Conservation (phyloP, 1,140 invertebrate species). For the Nebria ingens region DNA sequence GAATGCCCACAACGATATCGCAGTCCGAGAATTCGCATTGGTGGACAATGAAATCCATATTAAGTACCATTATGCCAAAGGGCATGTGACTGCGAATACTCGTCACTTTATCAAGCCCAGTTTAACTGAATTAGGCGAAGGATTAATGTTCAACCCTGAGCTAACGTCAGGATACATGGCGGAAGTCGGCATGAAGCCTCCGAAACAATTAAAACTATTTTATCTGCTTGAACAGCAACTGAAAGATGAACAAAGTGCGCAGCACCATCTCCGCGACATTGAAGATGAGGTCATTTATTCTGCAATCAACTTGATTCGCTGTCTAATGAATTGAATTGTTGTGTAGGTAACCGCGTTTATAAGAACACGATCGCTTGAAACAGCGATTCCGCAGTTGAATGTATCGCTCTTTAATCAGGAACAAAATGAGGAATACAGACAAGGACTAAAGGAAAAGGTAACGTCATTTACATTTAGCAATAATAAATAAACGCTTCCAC, state of each 20-base stretch:
- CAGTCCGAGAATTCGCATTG: conserved; percentile 51
- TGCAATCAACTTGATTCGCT: no score
- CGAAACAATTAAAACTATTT: conserved; percentile 52
- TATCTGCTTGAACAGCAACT: conserved; percentile 39
- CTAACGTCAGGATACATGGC: conserved; percentile 51
- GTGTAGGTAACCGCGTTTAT: conserved; percentile 32
- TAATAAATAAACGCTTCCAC: not conserved
- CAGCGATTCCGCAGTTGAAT: conserved; percentile 34
- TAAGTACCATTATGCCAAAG: conserved; percentile 56
- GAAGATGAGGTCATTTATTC: conserved; percentile 35
- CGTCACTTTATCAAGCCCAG: conserved; percentile 54
- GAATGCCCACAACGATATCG: conserved; percentile 48
- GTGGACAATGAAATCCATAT: conserved; percentile 50
- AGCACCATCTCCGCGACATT: conserved; percentile 35
- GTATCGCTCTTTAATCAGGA: conserved; percentile 43
- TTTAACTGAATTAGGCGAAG: conserved; percentile 50
- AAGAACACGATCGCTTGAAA: conserved; percentile 34
- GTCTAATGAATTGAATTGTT: conserved; percentile 17
- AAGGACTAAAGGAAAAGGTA: conserved; percentile 34
- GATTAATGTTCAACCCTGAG: conserved; percentile 47
- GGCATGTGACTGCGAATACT: conserved; percentile 53
- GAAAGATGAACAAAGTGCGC: conserved; percentile 37
- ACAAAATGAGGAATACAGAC: conserved; percentile 40
- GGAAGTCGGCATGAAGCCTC: conserved; percentile 47
- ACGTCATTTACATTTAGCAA: conserved; percentile 4